Percentiles rank a stretch among this genome's conserved stretches.
phyloP scores from a whole-genome alignment of 2,797 vertebrate species.

The Decapterus maruadsi region DNA sequence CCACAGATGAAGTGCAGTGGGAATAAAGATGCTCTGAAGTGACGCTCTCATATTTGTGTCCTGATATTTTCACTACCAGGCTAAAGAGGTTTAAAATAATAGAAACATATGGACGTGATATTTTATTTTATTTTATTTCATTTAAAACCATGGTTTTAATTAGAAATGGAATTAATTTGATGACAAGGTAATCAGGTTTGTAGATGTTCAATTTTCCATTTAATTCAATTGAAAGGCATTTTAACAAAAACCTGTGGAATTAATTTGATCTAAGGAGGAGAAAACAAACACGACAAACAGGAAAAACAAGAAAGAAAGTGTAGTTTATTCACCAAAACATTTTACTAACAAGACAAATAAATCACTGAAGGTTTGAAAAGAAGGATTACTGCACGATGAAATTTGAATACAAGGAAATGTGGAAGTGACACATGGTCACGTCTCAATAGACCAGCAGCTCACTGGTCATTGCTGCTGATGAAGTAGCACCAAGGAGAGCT shows the following conservation, averaged over 20 bases:
- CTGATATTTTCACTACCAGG: background rate
- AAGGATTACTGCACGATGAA: background rate
- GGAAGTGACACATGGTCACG: background rate
- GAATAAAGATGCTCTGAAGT: slow-evolving; percentile 18
- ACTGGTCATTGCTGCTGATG: background rate
- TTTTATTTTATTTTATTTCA: no score
- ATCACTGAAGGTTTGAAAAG: background rate
- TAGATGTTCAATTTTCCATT: background rate
- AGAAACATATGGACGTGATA: background rate
- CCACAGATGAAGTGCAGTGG: background rate
- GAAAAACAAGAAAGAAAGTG: background rate
- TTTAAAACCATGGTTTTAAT: no score
- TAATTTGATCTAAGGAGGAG: no score
- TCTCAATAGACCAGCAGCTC: background rate
- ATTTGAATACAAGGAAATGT: slow-evolving; percentile 34
- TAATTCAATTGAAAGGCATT: no score
- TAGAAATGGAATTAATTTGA: no score
- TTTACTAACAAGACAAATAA: background rate
- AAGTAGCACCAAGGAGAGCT: background rate
- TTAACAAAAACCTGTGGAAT: no score
- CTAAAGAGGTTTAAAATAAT: background rate
- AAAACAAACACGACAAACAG: no score
- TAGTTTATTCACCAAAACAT: background rate
- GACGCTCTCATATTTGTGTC: background rate
- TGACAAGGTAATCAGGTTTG: no score